Base-by-base conservation (phyloP, 2,888 invertebrate species). In the Synergus laeviventris region DNA sequence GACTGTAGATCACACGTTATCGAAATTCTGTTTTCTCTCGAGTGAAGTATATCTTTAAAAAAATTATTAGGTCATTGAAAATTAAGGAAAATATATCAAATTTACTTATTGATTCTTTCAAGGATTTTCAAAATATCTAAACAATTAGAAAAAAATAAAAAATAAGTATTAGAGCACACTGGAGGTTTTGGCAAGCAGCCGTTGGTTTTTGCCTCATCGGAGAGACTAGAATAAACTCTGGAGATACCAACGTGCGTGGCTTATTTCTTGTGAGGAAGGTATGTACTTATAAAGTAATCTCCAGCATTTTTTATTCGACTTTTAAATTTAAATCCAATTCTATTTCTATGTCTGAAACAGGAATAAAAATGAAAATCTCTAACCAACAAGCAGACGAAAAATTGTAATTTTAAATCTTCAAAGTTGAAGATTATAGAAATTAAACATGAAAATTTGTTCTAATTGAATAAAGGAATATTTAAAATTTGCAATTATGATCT, bases 181-280 rank as follows among this genome's bases (percentile, higher is more conserved):
- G 75, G 83, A 80, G 76, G 77, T 81, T 81, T 86, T 87, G 86
- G 87, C 87, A 87, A 83, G 81, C 78, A 84, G 85, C 84, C 86
- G 78, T 79, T 77, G 8, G 84, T 82, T 83, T 80, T 83, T 85
- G 82, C 82, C 82, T 81, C 80, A 73, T 76, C 77, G 77, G 82
- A 83, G 76, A 75, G 84, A 87, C 87, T 85, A 85, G 86, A 89
- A 89, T 89, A 89, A 89, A 87, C 87, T 82, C 85, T 83, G 85
- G 85, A 86, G 84, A 87, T 84, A 82, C 81, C 75, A 74, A 74
- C 76, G 79, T 39, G 42, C 56, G 62, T 62, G 73, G 82, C 80
- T 86, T 82, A 79, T 74, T 76, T 75, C 38, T 74, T 54, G 75
- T 76, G 76, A 31, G 70, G 74, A 66, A 66, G 66, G 45, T 70